phyloP scores from a whole-genome alignment of 2,113 vertebrate species.

The Indri indri region DNA sequence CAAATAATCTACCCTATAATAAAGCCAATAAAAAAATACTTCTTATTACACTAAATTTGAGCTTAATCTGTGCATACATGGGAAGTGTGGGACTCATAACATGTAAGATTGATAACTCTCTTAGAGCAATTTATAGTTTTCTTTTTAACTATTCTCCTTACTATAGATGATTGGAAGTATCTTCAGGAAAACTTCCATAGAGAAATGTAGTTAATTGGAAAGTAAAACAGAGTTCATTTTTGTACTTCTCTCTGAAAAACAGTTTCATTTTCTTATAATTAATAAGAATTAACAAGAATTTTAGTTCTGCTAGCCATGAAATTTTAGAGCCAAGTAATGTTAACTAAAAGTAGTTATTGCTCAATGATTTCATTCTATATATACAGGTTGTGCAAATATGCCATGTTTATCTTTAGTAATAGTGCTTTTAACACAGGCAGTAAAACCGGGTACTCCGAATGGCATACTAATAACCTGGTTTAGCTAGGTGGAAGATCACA shows the following conservation, averaged over 20 bases:
- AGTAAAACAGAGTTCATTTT: slow-evolving; percentile 12
- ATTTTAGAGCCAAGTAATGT: background rate
- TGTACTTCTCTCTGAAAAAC: slow-evolving; percentile 32
- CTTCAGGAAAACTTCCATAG: slow-evolving; percentile 19
- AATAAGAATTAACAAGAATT: slow-evolving; percentile 11
- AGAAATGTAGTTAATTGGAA: slow-evolving; percentile 33
- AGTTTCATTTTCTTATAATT: slow-evolving; percentile 3
- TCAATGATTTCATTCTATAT: background rate
- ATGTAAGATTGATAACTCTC: background rate
- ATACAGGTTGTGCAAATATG: background rate
- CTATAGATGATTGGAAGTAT: background rate
- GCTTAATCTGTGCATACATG: background rate
- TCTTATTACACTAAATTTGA: background rate
- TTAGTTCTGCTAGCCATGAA: background rate
- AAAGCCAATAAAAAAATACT: background rate
- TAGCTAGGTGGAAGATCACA: background rate
- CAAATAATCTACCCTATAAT: background rate
- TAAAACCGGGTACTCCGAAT: background rate
- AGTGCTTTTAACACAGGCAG: background rate
- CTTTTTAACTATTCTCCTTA: background rate
- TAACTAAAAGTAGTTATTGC: background rate
- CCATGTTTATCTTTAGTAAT: background rate
- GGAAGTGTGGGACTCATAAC: background rate
- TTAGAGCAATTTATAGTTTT: background rate
- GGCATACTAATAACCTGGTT: background rate